phyloP scores from a whole-genome alignment of 1,140 invertebrate species.

The Centruroides sculpturatus region DNA sequence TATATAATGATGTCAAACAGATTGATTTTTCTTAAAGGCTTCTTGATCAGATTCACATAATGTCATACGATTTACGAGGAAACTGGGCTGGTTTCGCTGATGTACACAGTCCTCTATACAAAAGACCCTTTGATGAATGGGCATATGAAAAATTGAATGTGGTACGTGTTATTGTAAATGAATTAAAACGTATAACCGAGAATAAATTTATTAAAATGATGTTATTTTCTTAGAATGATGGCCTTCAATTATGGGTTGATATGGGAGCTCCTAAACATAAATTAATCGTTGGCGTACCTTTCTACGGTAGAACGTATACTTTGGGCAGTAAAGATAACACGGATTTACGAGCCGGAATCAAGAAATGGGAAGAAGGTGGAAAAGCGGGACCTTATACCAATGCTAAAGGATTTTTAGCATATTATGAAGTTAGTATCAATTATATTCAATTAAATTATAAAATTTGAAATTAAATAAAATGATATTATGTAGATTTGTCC shows the following conservation, averaged over 20 bases:
- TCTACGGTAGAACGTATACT: slow-evolving; percentile 70
- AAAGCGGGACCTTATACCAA: slow-evolving; percentile 46
- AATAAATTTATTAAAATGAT: background rate
- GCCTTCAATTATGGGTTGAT: slow-evolving; percentile 65
- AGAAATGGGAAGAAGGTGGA: slow-evolving; percentile 60
- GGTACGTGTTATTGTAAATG: slow-evolving; percentile 37
- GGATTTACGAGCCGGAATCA: slow-evolving; percentile 60
- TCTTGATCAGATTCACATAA: slow-evolving; percentile 68
- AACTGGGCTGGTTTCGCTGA: slow-evolving; percentile 84
- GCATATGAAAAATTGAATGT: slow-evolving; percentile 76
- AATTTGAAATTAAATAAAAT: background rate
- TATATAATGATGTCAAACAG: background rate
- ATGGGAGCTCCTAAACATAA: slow-evolving; percentile 74
- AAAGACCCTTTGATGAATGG: slow-evolving; percentile 61
- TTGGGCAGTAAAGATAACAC: slow-evolving; percentile 62
- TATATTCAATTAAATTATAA: background rate
- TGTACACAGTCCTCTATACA: slow-evolving; percentile 67
- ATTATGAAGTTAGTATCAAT: slow-evolving; percentile 23
- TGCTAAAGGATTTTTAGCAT: slow-evolving; percentile 27
- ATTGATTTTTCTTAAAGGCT: slow-evolving; percentile 14
- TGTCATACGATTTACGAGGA: slow-evolving; percentile 81
- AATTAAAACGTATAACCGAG: no score
- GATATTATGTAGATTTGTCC: slow-evolving; percentile 49
- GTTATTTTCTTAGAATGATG: slow-evolving; percentile 50
- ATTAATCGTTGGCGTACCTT: slow-evolving; percentile 70